Evolutionary conservation across 1,140 invertebrate species (phyloP), one percentile per base, ranked within the genome.

Genomic region (Diabrotica undecimpunctata): DNA sequence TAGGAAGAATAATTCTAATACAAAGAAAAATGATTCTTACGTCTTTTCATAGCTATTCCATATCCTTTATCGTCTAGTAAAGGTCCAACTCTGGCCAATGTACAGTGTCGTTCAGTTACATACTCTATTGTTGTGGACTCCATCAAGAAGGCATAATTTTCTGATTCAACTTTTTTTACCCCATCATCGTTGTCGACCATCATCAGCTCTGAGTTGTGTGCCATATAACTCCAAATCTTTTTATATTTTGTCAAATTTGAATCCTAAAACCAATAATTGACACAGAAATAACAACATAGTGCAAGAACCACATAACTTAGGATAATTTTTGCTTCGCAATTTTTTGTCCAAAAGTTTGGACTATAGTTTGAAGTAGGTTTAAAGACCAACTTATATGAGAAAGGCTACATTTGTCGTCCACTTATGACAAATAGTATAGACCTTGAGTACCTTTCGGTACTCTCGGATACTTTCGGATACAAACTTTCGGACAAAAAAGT

Each of bases 11-110:
- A 25, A 1, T 25, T 25, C 25, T 25, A 25, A 4, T 4, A 25
- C 25, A 25, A 25, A 2, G 4, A 25, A 25, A 25, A 25, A 25
- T 2, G 1, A 25, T 73, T 39, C 61, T 66, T 76, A 91, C 90
- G 81, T 83, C 91, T 92, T 65, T 83, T 85, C 84, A 92, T 89
- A 0, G 89, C 91, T 56, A 94, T 92, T 5, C 90, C 91, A 72
- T 94, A 95, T 51, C 90, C 90, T 78, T 95, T 95, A 5, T 87
- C 85, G 76, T 95, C 92, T 36, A 91, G 75, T 0, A 87, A 75
- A 2, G 84, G 83, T 11, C 89, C 89, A 52, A 92, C 80, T 75
- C 86, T 84, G 0, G 84, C 83, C 10, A 93, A 78, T 68, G 87
- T 83, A 71, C 90, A 92, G 60, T 90, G 81, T 61, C 88, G 79